Percentiles rank a stretch among this genome's conserved stretches.
These are phyloP conservation scores for Pediacus dermestoides DNA, from an alignment of 2,888 invertebrate genomes.

Conservation along the genomic window DNA sequence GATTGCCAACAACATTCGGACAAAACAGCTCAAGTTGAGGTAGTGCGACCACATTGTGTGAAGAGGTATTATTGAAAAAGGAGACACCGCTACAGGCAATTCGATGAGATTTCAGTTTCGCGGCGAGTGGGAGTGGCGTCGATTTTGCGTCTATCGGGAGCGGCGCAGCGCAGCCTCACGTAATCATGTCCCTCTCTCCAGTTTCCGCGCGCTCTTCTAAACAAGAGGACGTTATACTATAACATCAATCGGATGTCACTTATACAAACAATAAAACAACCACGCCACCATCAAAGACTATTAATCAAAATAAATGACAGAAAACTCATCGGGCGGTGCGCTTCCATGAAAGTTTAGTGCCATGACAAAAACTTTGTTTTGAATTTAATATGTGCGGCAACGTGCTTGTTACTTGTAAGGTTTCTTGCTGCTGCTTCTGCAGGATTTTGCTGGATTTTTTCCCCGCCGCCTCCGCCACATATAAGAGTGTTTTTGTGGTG, in stretches of 20 bases:
- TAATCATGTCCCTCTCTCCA: conserved; percentile 41
- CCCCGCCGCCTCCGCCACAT: conserved; percentile 3
- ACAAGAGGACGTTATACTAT: conserved; percentile 40
- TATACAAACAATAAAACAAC: conserved; percentile 12
- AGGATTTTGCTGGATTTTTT: no score
- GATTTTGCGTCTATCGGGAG: conserved; percentile 34
- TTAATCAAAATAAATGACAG: conserved; percentile 1
- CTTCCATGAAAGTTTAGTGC: background rate
- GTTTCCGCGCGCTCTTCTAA: conserved; percentile 47
- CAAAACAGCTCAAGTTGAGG: conserved; percentile 18
- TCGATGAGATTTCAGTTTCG: conserved; percentile 39
- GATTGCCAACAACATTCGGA: conserved; percentile 27
- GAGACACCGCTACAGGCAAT: conserved; percentile 31
- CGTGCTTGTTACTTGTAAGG: background rate
- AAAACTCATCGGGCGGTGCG: background rate
- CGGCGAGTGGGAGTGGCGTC: conserved; percentile 47
- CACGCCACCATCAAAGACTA: conserved; percentile 7
- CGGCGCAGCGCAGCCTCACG: conserved; percentile 44
- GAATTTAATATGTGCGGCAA: background rate
- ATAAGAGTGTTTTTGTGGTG: conserved; percentile 6
- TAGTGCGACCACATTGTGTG: conserved; percentile 26
- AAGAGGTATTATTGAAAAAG: conserved; percentile 35
- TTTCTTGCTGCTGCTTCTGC: no score
- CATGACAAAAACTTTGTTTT: background rate
- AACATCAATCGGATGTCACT: conserved; percentile 22